Base-by-base conservation (phyloP, 2,113 vertebrate species). In the Petromus typicus region DNA sequence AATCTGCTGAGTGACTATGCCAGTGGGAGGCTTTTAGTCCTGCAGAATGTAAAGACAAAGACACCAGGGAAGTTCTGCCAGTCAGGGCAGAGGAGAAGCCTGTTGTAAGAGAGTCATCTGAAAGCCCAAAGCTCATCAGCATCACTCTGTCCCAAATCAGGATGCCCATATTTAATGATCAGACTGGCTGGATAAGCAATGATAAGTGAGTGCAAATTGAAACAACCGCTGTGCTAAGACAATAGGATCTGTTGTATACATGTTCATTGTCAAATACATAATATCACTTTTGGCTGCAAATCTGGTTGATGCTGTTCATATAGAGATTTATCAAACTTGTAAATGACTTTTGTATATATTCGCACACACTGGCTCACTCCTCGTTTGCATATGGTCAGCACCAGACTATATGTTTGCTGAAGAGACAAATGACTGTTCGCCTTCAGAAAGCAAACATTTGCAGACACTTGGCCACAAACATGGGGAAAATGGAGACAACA, bases 381-480 rank as follows among this genome's bases (percentile, higher is more conserved):
- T 69, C 34, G 43, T 78, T 66, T 94, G 85, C 92, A 85, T 86
- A 86, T 63, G 85, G 94, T 85, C 85, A 48, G 71, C 73, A 20
- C 13, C 13, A 56, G 81, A 92, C 88, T 67, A 27, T 40, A 78
- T 48, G 76, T 78, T 27, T 92, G 92, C 75, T 57, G 43, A 63
- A 88, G 92, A 97, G 95, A 97, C 43, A 96, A 96, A 97, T 90
- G 95, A 69, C 71, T 16, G 10, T 61, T 59, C 79, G 92, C 86
- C 94, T 89, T 59, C 32, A 11, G 81, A 90, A 94, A 88, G 94
- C 96, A 96, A 97, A 97, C 92, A 94, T 94, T 76, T 45, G 93
- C 87, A 96, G 91, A 93, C 88, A 92, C 67, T 81, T 93, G 94
- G 94, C 96, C 94, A 85, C 82, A 25, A 66, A 95, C 66, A 59